Evolutionary conservation across 2,888 invertebrate genomes (phyloP).

Genomic region (Pseudeuparius sepicola): DNA sequence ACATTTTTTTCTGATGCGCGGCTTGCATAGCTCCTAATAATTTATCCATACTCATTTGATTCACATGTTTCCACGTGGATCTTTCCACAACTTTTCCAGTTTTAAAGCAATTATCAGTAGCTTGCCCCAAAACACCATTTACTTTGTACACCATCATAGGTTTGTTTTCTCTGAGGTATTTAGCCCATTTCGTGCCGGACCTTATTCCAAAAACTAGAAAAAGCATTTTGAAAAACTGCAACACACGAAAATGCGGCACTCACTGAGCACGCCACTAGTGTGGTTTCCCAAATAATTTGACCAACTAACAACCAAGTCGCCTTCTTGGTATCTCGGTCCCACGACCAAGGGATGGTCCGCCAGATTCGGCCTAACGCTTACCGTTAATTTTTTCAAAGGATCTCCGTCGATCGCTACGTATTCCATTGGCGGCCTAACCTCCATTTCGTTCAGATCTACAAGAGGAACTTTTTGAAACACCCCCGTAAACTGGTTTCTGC

Average conservation of each 20-base stretch:
- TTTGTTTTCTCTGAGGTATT: conserved; percentile 48
- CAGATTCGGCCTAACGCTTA: conserved; percentile 54
- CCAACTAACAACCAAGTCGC: conserved; percentile 54
- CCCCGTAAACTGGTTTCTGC: no score
- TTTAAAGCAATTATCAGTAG: conserved; percentile 63
- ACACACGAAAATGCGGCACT: conserved; percentile 32
- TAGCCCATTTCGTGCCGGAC: conserved; percentile 48
- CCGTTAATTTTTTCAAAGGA: conserved; percentile 46
- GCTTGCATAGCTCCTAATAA: conserved; percentile 74
- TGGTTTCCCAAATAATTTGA: conserved; percentile 52
- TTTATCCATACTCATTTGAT: conserved; percentile 56
- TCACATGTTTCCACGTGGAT: conserved; percentile 61
- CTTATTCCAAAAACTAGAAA: conserved; percentile 64
- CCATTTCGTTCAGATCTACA: conserved; percentile 62
- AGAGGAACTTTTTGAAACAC: no score
- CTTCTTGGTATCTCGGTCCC: conserved; percentile 62
- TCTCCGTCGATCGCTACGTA: conserved; percentile 55
- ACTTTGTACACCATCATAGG: conserved; percentile 63
- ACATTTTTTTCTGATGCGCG: conserved; percentile 78
- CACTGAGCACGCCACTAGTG: conserved; percentile 67
- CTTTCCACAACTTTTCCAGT: conserved; percentile 62
- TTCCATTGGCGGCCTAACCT: conserved; percentile 48
- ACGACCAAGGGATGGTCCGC: conserved; percentile 66
- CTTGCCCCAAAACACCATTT: conserved; percentile 64
- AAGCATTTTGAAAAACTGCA: conserved; percentile 4